Evolutionary conservation across 2,113 vertebrate genomes (phyloP), one percentile per base, ranked within the genome.

Genomic region (Suricata suricatta): DNA sequence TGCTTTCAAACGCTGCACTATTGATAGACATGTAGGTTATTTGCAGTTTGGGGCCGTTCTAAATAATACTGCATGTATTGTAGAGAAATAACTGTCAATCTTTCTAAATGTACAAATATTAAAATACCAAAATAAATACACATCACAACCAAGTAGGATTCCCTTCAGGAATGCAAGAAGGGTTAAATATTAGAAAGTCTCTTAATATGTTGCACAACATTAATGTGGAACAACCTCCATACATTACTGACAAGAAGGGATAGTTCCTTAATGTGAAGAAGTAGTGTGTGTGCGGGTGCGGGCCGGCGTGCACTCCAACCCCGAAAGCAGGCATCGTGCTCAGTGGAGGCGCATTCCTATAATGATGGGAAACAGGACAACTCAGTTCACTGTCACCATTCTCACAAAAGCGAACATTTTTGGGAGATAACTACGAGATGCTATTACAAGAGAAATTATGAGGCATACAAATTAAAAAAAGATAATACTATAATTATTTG

Each of bases 381-480:
- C 10, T 54, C 66, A 35, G 33, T 76, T 38, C 21, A 71, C 50
- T 85, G 21, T 54, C n/a, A 80, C 66, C 72, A 60, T 76, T 82
- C 71, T 44, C 33, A 69, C 69, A n/a, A 54, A 86, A 54, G 86
- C 57, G 69, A 68, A 77, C 15, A 35, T 35, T 63, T 71, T 85
- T 10, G 74, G 13, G 41, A 87, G 25, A 60, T 66, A 47, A 90
- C 27, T 68, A 90, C 4, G 35, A 84, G 38, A 79, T 71, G 41
- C 60, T 93, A 29, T 79, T 63, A 85, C 21, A 90, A 80, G 15
- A 93, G 41, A 80, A 60, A 85, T 19, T 68, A 27, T 19, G 13
- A 81, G 10, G 23, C 81, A 81, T 90, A 86, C 80, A 84, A 90
- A 69, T 82, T 79, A 93, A 84, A 16, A 83, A 83, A 57, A 88